Base-by-base conservation (phyloP, 2,888 invertebrate species). In the Sinodicranocentrus sp. region DNA sequence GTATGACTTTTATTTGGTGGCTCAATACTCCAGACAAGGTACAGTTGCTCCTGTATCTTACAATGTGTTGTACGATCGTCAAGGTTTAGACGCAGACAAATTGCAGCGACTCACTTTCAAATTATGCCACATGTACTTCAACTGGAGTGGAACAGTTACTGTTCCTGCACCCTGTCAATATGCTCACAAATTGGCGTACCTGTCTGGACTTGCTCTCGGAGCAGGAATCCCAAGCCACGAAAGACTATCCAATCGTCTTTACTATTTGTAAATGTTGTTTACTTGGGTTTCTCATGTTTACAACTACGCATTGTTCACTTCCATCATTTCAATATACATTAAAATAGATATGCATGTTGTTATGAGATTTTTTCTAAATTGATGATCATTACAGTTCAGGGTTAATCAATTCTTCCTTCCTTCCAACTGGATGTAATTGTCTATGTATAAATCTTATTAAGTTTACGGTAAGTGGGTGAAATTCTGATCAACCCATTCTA, bases 21-120 rank as follows among this genome's bases (percentile, higher is more conserved):
- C 96, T 0, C 98, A 98, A 90, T 93, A 93, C 52, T 96, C 97
- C 0, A 92, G 93, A 0, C 96, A 97, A 87, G 98, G 98, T 0
- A 97, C 98, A 0, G 97, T 98, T 0, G 93, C 96, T 0, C 98
- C 98, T 0, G 97, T 98, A 0, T 94, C 94, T 0, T 98, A 96
- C 91, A 98, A 97, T 89, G 94, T 98, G 0, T 93, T 98, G 1
- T 92, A 93, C 6, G 97, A 97, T 88, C 93, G 91, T 0, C 92
- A 93, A 3, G 94, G 94, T 0, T 90, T 96, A 0, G 90, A 91
- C 8, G 94, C 96, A 0, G 96, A 97, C 86, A 92, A 92, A 71
- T 90, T 97, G 25, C 98, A 98, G 90, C 91, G 94, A 13, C 90
- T 98, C 6, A 94, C 97, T 0, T 98, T 33, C 91, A 98, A 97